Evolutionary conservation across 2,888 invertebrate species (phyloP).

Genomic region (Cyclophora albipunctata): DNA sequence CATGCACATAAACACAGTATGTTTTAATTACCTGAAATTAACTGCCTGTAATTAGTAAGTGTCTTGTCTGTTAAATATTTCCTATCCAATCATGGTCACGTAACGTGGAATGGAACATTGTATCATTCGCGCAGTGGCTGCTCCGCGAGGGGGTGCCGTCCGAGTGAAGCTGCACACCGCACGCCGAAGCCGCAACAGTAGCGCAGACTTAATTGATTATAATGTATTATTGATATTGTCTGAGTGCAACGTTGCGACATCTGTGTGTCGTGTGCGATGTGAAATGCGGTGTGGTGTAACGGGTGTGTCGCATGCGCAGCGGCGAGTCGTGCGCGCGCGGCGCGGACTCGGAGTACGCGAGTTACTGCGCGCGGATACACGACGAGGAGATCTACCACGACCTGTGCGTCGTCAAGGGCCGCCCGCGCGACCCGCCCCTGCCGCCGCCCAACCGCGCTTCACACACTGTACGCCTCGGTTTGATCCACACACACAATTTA

Average conservation of each 20-base stretch:
- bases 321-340: slow-evolving; percentile 43
- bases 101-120: no score
- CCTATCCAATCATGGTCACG: no score
- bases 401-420: slow-evolving; percentile 84
- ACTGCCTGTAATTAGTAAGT: slow-evolving; percentile 1
- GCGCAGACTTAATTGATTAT: no score
- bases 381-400: slow-evolving; percentile 97
- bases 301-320: slow-evolving; percentile 33
- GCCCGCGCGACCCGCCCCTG: slow-evolving; percentile 69
- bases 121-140: no score
- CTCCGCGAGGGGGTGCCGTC: no score
- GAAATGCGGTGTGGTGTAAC: slow-evolving; percentile 12
- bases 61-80: no score
- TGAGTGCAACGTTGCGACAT: not conserved
- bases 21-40: no score
- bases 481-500: slow-evolving; percentile 20
- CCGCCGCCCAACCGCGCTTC: slow-evolving; percentile 58
- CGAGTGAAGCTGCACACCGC: no score
- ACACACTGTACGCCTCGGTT: slow-evolving; percentile 66
- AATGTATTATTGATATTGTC: no score
- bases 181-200: no score
- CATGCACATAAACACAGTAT: no score
- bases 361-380: slow-evolving; percentile 82
- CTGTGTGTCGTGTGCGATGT: not conserved
- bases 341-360: slow-evolving; percentile 78